phyloP scores from a whole-genome alignment of 2,888 invertebrate genomes.

The Thyatira batis region DNA sequence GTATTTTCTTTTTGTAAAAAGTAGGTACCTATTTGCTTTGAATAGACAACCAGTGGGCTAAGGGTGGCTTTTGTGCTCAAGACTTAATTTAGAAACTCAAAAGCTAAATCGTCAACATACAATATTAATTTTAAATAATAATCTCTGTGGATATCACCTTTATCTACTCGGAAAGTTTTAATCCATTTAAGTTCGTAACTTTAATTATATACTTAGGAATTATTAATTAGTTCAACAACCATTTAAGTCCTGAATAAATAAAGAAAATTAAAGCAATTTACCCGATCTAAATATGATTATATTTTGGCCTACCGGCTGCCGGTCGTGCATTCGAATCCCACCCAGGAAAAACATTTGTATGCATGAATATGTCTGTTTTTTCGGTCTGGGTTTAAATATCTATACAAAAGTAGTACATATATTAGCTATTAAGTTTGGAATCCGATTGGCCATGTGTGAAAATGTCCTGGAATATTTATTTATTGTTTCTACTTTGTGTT shows the following conservation, averaged over 20 bases:
- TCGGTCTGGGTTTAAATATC: too few species aligned
- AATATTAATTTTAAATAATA: constrained; percentile 16
- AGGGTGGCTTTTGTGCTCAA: constrained; percentile 41
- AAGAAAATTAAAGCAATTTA: too few species aligned
- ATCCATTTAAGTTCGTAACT: not conserved
- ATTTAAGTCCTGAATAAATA: not conserved
- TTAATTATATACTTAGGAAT: not conserved
- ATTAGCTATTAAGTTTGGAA: too few species aligned
- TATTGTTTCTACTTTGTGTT: too few species aligned
- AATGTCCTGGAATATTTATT: too few species aligned
- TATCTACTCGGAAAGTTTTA: not conserved
- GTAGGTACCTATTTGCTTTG: constrained; percentile 42
- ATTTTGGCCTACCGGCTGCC: too few species aligned
- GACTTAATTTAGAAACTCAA: constrained; percentile 35
- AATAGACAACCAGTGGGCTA: constrained; percentile 37
- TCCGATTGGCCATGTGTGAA: too few species aligned
- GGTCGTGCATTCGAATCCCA: too few species aligned
- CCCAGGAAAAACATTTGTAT: too few species aligned
- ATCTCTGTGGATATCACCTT: not conserved
- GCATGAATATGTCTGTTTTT: too few species aligned
- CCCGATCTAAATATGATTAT: not conserved
- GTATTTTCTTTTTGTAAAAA: constrained; percentile 44
- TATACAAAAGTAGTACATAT: too few species aligned
- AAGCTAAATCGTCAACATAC: constrained; percentile 29
- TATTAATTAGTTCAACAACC: not conserved